Evolutionary conservation across 2,888 invertebrate genomes (phyloP), one percentile per base, ranked within the genome.

Genomic region (Aromia moschata): DNA sequence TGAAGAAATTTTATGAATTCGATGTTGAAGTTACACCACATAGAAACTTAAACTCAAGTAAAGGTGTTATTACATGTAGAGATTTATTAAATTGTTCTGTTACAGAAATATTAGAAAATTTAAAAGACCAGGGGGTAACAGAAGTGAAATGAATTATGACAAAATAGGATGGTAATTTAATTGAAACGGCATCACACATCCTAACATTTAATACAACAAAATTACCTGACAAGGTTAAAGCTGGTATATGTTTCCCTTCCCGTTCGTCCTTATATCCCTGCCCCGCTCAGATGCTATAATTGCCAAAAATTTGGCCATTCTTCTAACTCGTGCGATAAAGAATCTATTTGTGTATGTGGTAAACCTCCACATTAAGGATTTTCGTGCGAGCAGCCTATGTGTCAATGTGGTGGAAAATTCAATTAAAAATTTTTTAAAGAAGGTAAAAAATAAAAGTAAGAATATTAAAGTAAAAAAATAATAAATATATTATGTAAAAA

Each of bases 201-300:
- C n/a, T n/a, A n/a, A n/a, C n/a, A n/a, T n/a, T n/a, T n/a, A n/a
- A n/a, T n/a, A n/a, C 18, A 2, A 38, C 25, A 20, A 15, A 17
- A n/a, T 11, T 51, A 5, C 51, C 40, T n/a, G 17, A 38, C 11
- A 36, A 12, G 15, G 18, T 49, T 16, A 33, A 18, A 49, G 49
- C 10, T 1, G 49, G 31, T 5, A n/a, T n/a, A n/a, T n/a, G n/a
- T n/a, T n/a, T n/a, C n/a, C n/a, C n/a, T n/a, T n/a, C n/a, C 16
- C 16, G 36, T 49, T 38, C 16, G 49, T 38, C 18, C 38, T 38
- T 51, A 51, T 38, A 18, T 51, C 25, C 51, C 51, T 36, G 14
- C 51, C 1, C 51, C 51, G 2, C 12, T 40, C 15, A 15, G 38
- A 11, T 38, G 25, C 14, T 51, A 25, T 15, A 20, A 40, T 25